Conservation (phyloP, 2,797 vertebrate species). For the Tapirus indicus region DNA sequence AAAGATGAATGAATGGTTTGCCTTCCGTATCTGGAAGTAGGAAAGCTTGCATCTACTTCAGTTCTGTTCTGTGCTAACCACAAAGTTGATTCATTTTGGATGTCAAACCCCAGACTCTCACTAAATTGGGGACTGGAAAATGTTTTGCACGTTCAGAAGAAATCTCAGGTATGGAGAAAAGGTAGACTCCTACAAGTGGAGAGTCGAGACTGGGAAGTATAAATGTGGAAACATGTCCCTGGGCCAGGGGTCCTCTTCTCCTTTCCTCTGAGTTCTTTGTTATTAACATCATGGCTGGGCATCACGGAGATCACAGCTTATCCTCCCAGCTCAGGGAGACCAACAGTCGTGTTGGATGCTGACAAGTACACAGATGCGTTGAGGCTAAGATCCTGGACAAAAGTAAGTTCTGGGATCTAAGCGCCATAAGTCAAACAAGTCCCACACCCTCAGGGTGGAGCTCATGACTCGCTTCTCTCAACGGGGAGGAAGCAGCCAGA, state of each 20-base stretch:
- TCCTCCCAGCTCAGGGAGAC: not conserved
- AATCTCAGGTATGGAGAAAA: not conserved
- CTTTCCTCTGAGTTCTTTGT: not conserved
- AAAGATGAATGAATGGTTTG: not conserved
- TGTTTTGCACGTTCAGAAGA: not conserved
- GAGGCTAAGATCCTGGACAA: not conserved
- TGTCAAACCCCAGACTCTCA: not conserved
- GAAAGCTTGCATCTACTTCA: not conserved
- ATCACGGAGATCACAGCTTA: fast-evolving
- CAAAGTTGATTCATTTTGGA: not conserved
- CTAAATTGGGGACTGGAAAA: not conserved
- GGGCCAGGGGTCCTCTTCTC: not conserved
- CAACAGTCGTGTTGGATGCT: fast-evolving
- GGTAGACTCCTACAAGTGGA: not conserved
- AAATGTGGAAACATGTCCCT: not conserved
- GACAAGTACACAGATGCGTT: fast-evolving
- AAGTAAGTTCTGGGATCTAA: not conserved
- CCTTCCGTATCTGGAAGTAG: not conserved
- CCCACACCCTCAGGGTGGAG: not conserved
- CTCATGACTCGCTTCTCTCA: not conserved
- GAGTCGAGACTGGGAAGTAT: not conserved
- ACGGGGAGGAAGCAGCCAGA: not conserved
- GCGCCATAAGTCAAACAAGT: not conserved
- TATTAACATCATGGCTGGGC: not conserved
- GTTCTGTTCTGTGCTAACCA: not conserved